Percentiles rank a stretch among this genome's conserved stretches.
phyloP scores from a whole-genome alignment of 2,797 vertebrate genomes.

The Hirundo rustica region DNA sequence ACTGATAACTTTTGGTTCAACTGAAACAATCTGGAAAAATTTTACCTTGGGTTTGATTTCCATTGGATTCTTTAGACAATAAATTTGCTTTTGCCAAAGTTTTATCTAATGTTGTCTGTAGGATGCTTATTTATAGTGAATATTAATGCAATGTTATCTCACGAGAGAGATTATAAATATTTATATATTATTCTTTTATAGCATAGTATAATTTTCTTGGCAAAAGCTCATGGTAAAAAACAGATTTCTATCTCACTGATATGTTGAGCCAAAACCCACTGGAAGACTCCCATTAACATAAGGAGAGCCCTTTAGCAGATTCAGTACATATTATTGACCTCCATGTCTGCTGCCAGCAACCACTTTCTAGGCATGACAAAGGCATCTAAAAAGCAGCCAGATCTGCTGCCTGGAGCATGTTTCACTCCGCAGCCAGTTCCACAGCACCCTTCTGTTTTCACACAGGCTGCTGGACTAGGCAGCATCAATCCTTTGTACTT shows the following conservation, averaged over 20 bases:
- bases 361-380: not conserved
- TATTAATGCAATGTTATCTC: constrained; percentile 15
- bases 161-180: constrained; percentile 8
- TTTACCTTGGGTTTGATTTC: not conserved
- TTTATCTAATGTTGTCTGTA: constrained; percentile 15
- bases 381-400: not conserved
- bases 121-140: not conserved
- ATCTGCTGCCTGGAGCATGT: not conserved
- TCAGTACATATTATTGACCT: not conserved
- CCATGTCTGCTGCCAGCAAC: not conserved
- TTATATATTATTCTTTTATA: not conserved
- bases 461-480: rapidly evolving
- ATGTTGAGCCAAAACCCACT: not conserved
- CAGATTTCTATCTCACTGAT: not conserved
- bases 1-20: not conserved
- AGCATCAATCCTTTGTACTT: not conserved
- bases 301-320: not conserved
- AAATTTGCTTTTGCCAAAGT: not conserved
- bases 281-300: not conserved
- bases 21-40: not conserved
- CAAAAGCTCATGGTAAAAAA: not conserved
- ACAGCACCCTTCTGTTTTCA: not conserved
- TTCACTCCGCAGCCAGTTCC: not conserved
- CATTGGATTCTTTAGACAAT: not conserved
- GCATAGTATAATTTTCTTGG: not conserved